Conservation (phyloP, 2,797 vertebrate genomes). For the Gobio occitaniae region DNA sequence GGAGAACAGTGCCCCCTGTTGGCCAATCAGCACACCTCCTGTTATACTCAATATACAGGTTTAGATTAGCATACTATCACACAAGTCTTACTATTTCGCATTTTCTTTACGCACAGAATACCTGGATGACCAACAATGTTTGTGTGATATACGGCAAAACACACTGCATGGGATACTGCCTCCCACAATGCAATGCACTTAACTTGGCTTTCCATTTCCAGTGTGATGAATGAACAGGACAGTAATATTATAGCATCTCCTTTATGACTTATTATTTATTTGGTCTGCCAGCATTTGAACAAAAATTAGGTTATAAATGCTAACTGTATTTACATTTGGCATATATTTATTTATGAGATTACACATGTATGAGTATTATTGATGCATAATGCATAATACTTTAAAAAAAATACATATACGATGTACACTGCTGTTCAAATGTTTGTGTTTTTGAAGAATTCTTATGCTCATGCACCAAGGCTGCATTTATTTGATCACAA, state of each 20-base stretch:
- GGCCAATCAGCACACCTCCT: not conserved
- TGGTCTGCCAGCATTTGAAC: not conserved
- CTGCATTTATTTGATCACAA: not conserved
- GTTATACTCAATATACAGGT: not conserved
- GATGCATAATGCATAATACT: not conserved
- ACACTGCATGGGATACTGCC: not conserved
- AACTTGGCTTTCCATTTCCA: not conserved
- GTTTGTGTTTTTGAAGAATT: not conserved
- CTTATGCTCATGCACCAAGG: not conserved
- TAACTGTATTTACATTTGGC: not conserved
- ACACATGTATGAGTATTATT: not conserved
- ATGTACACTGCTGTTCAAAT: not conserved
- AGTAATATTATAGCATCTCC: not conserved
- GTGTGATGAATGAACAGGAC: not conserved
- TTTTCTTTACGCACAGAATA: not conserved
- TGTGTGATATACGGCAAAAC: not conserved
- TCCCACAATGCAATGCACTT: constrained; percentile 1
- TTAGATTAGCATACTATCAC: not conserved
- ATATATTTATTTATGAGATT: not conserved
- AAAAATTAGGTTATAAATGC: not conserved
- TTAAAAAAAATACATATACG: no score
- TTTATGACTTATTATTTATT: not conserved
- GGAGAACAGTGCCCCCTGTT: constrained; percentile 44
- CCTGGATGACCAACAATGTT: not conserved
- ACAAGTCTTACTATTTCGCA: not conserved